Evolutionary conservation across 2,113 vertebrate species (phyloP), one percentile per base, ranked within the genome.

Genomic region (Aptenodytes forsteri): DNA sequence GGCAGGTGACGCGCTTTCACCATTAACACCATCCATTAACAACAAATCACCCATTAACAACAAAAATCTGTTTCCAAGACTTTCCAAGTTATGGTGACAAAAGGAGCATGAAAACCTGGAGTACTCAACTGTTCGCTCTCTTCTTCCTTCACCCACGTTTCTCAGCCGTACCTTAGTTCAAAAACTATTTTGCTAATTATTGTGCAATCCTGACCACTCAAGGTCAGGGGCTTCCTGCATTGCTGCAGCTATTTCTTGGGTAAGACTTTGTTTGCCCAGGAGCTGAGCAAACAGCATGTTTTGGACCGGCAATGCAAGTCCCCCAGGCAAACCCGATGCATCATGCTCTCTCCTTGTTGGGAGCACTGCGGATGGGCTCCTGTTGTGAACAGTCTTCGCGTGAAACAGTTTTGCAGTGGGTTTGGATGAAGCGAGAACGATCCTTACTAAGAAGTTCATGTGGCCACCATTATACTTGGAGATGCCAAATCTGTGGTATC

Each of bases 401-500:
- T 1, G 1, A 23, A 81, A 46, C 29, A 38, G 9, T 19, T 73
- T 14, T 23, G 9, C 54, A 67, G n/a, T 22, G 26, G 34, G 18
- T 82, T 79, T 67, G 56, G 65, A 56, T 36, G 25, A 71, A 87
- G 40, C 1, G 2, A 66, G 34, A 85, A 10, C 0, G 0, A 32
- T 58, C 44, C 32, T 85, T 19, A 34, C 27, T 49, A 40, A 23
- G 42, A 76, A 59, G 40, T 20, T 16, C 29, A 69, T 0, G 2
- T 5, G 3, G 13, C 49, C 58, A 72, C 10, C 0, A 0, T 47
- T 77, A 15, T 4, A 49, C 19, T 29, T 49, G 17, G 42, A 75
- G 27, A 30, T 52, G 30, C 9, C 73, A 61, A 23, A 73, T 30
- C 17, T n/a, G 40, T 71, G 47, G 52, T 23, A 40, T 16, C 7